Evolutionary conservation across 1,140 invertebrate species (phyloP), one percentile per base, ranked within the genome.

Genomic region (Zaprionus africanus): DNA sequence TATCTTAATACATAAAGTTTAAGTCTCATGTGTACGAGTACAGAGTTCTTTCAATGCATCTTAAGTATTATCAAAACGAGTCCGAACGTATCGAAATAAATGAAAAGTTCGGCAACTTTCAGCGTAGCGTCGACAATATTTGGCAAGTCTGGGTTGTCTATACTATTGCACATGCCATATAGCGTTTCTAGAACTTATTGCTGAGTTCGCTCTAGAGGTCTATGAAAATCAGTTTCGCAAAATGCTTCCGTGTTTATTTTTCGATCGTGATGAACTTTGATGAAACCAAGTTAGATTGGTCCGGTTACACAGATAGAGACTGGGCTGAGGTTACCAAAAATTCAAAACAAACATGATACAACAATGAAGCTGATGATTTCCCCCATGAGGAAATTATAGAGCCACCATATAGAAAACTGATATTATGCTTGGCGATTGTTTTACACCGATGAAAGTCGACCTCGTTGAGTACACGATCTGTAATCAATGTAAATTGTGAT

Each of bases 141-240:
- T 41, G 38, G 13, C 38, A 15, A 15, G 15, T 41, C 31, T 34
- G 31, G 11, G 31, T 34, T 34, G 31, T 34, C 9, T 34, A 34
- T 34, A 34, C 26, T 5, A 26, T 26, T 26, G 6, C 2, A 34
- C 31, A 34, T 34, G 31, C 9, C 31, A 34, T 15, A n/a, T 41
- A 17, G 7, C 7, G n/a, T 46, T 46, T 46, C n/a, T 17, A 17
- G 41, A 17, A 46, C 41, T 3, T 46, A n/a, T 46, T 46, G 41
- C 41, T n/a, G 38, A 41, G 38, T 41, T 41, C 36, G 36, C 36
- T 46, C n/a, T 34, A 34, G n/a, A n/a, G 41, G 41, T 46, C 41
- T 46, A 46, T 46, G 41, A 46, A 17, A 46, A 17, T 17, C 41
- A 46, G n/a, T 17, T 46, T 17, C 7, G 7, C 7, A 46, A 17